Base-by-base conservation (phyloP, 2,888 invertebrate species). In the Dascillus cervinus region DNA sequence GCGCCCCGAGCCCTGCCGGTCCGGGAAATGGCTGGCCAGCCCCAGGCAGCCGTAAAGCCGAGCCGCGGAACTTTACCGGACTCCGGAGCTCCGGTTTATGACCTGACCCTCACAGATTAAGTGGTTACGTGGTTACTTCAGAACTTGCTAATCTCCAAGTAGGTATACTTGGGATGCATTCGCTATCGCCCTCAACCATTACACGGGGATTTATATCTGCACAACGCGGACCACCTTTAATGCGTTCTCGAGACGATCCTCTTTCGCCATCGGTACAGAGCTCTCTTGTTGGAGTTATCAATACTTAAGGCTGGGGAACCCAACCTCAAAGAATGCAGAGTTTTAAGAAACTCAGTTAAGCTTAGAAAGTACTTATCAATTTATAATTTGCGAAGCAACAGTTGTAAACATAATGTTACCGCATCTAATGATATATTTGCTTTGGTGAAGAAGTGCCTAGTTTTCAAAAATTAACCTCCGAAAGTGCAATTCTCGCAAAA, bases 61-160 rank as follows among this genome's bases (percentile, higher is more conserved):
- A 39, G 43, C 44, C 49, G 46, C 44, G 43, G 47, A 53, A 52
- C 50, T 50, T 50, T 49, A 50, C 55, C 50, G 53, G 52, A 53
- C 50, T 52, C 49, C 46, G 50, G 45, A 51, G 50, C 51, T 47
- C 52, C 54, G 56, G 55, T 61, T 61, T 61, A 61, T 55, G 60
- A 56, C 57, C 56, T 55, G 58, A 60, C 60, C 60, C 57, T 56
- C 49, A 44, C 54, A 58, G 59, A 60, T 61, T 61, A 60, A 60
- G 59, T 55, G 58, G 59, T 60, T 57, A 58, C 56, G 59, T 56
- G 58, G 58, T 55, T 55, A 55, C 56, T 56, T 52, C 53, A 49
- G 53, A 58, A 59, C 55, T 58, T 58, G 50, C 56, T 57, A 59
- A 58, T 58, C 50, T 47, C 39, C 40, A 39, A 43, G 40, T 37